These are phyloP conservation scores for Sabatieria punctata DNA, from an alignment of 2,888 invertebrate species.

Conservation along the genomic window DNA sequence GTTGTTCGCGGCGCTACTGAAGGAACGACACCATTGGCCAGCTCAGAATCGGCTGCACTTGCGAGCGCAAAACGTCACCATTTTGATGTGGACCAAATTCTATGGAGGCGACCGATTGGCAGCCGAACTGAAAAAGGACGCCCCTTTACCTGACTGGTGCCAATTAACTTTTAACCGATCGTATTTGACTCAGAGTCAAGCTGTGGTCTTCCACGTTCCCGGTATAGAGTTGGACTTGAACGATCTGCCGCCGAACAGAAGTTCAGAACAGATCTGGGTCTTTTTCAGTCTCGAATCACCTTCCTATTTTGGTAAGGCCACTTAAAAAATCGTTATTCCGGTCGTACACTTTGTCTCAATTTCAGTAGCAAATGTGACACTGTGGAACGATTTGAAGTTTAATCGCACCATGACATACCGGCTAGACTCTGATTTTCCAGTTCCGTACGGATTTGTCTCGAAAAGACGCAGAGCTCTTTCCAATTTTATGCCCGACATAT, in stretches of 20 bases:
- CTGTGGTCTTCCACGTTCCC: not conserved
- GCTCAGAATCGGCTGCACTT: not conserved
- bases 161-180: not conserved
- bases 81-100: constrained; percentile 1
- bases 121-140: not conserved
- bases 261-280: not conserved
- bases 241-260: not conserved
- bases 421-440: not conserved
- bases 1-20: not conserved
- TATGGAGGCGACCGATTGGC: not conserved
- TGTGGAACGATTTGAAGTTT: not conserved
- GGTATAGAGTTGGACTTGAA: not conserved
- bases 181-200: not conserved
- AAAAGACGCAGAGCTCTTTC: too few species aligned
- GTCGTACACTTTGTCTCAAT: too few species aligned
- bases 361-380: not conserved
- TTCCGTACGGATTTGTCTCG: not conserved
- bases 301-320: not conserved
- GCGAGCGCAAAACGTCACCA: constrained; percentile 4
- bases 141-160: not conserved
- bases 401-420: constrained; percentile 2
- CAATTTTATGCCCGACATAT: not conserved
- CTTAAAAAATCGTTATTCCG: too few species aligned
- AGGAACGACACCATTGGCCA: constrained; percentile 2
- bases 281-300: not conserved